Evolutionary conservation across 1,140 invertebrate genomes (phyloP).

Genomic region (Aphidius ervi): DNA sequence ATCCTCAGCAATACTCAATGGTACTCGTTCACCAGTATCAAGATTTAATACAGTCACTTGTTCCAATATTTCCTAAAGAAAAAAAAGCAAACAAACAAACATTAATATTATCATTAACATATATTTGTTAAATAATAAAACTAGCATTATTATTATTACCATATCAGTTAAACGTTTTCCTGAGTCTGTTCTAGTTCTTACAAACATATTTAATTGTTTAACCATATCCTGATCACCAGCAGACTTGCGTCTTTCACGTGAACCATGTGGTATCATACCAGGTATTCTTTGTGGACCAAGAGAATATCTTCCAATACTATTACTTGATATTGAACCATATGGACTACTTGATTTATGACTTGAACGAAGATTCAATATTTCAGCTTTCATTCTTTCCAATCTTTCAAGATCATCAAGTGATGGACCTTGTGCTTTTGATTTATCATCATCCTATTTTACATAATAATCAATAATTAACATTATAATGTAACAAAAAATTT

Average conservation of each 20-base stretch:
- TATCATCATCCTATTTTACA: constrained; percentile 60
- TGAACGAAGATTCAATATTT: constrained; percentile 47
- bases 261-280: constrained; percentile 44
- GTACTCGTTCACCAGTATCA: constrained; percentile 87
- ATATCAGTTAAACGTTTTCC: constrained; percentile 79
- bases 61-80: constrained; percentile 77
- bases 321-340: constrained; percentile 54
- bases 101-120: too few species aligned
- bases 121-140: neutral
- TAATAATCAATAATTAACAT: constrained; percentile 13
- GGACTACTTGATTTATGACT: constrained; percentile 46
- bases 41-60: constrained; percentile 90
- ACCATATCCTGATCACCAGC: constrained; percentile 70
- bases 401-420: constrained; percentile 58
- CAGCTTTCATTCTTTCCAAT: constrained; percentile 57
- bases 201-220: constrained; percentile 69
- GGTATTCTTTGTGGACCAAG: constrained; percentile 54
- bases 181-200: constrained; percentile 77
- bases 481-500: neutral
- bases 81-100: neutral
- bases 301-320: constrained; percentile 60
- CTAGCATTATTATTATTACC: constrained; percentile 46
- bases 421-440: constrained; percentile 62
- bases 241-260: constrained; percentile 66
- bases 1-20: constrained; percentile 84